Evolutionary conservation across 2,888 invertebrate genomes (phyloP).

Genomic region (Rhopalosiphum nymphaeae): DNA sequence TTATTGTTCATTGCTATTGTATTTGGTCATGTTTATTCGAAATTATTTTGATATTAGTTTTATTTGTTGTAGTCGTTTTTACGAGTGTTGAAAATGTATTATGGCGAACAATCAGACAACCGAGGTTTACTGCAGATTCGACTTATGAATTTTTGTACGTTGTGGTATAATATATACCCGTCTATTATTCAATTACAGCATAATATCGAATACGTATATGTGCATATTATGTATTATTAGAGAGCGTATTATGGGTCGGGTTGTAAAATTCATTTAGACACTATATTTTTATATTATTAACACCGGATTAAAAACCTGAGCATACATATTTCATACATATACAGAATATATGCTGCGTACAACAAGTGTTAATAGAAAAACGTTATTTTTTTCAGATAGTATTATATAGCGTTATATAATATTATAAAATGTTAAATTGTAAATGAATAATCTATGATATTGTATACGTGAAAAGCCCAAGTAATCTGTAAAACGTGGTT

Average conservation of each 20-base stretch:
- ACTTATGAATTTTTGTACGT: not conserved
- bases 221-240: not conserved
- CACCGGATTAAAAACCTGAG: not conserved
- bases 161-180: not conserved
- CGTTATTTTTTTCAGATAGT: not conserved
- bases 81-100: not conserved
- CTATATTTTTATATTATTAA: not conserved
- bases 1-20: not conserved
- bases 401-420: not conserved
- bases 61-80: not conserved
- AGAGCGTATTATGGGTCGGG: not conserved
- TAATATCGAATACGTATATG: not conserved
- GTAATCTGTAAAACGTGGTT: not conserved
- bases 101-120: not conserved
- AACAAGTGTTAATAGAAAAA: not conserved
- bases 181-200: not conserved
- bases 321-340: not conserved
- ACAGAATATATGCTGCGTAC: not conserved
- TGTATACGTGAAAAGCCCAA: not conserved
- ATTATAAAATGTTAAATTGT: not conserved
- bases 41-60: not conserved
- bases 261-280: not conserved
- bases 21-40: not conserved
- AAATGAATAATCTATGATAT: not conserved
- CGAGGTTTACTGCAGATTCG: not conserved